Evolutionary conservation across 2,888 invertebrate genomes (phyloP).

Genomic region (Ryuthela nishihirai): DNA sequence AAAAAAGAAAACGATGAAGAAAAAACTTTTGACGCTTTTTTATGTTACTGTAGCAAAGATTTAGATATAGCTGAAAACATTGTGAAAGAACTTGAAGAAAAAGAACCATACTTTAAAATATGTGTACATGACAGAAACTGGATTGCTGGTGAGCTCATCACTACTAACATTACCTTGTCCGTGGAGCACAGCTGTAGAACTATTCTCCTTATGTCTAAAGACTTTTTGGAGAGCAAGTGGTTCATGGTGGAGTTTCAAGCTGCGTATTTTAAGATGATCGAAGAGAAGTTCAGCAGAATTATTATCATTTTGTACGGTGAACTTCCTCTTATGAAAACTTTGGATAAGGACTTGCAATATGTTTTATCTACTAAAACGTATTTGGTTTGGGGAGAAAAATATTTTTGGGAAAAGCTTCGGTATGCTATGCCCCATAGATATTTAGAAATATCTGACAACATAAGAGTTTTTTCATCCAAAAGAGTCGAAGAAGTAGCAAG

Average conservation of each 20-base stretch:
- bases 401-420: slow-evolving; percentile 45
- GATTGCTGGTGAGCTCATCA: slow-evolving; percentile 42
- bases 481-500: too few relatives aligned
- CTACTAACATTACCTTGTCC: slow-evolving; percentile 42
- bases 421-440: slow-evolving; percentile 44
- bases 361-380: slow-evolving; percentile 43
- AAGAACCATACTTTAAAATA: slow-evolving; percentile 36
- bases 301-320: slow-evolving; percentile 42
- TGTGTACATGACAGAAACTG: slow-evolving; percentile 45
- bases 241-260: slow-evolving; percentile 43
- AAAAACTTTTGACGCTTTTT: slow-evolving; percentile 43
- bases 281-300: slow-evolving; percentile 42
- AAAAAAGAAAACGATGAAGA: slow-evolving; percentile 40
- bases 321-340: slow-evolving; percentile 39
- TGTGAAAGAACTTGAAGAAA: slow-evolving; percentile 40
- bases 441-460: too few relatives aligned
- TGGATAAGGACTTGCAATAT: slow-evolving; percentile 42
- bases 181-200: slow-evolving; percentile 43
- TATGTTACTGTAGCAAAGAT: slow-evolving; percentile 42
- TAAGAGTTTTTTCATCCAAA: too few relatives aligned
- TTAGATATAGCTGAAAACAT: slow-evolving; percentile 40
- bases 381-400: slow-evolving; percentile 43
- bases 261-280: slow-evolving; percentile 43
- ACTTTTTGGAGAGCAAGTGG: slow-evolving; percentile 43
- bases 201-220: slow-evolving; percentile 42